phyloP scores from a whole-genome alignment of 2,113 vertebrate species.

The Cygnus buccinator region DNA sequence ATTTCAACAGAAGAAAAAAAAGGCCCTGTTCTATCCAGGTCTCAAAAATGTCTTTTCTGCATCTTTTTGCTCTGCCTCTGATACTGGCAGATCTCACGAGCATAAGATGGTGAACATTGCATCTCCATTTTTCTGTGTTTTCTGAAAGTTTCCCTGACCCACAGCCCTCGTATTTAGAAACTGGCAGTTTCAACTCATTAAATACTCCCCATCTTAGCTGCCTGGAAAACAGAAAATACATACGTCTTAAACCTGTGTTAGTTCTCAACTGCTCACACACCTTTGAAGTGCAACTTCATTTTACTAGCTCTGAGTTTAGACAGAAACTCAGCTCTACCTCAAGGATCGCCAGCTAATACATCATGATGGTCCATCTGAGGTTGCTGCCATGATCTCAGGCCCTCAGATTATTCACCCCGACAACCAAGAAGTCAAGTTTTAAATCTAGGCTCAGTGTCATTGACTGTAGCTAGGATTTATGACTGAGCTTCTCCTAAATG shows the following conservation, averaged over 20 bases:
- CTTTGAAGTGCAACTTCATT: neutral
- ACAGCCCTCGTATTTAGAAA: neutral
- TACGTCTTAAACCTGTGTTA: neutral
- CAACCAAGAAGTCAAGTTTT: neutral
- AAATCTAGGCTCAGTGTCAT: neutral
- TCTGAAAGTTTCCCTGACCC: neutral
- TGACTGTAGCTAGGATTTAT: constrained; percentile 15
- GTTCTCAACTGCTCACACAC: neutral
- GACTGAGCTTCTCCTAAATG: neutral
- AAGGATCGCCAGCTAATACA: neutral
- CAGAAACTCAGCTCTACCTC: neutral
- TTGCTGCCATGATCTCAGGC: neutral
- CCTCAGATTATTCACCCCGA: constrained; percentile 27
- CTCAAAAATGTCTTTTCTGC: neutral
- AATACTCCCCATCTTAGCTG: neutral
- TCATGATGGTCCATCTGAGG: neutral
- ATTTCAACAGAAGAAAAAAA: neutral
- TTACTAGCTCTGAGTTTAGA: neutral
- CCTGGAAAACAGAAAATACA: neutral
- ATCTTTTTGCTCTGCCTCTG: neutral
- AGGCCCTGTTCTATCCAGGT: neutral
- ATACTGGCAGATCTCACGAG: neutral
- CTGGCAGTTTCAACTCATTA: neutral
- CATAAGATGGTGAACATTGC: neutral
- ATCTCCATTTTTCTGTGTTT: neutral